Conservation (phyloP, 2,888 invertebrate genomes). For the Chloroclysta siterata region DNA sequence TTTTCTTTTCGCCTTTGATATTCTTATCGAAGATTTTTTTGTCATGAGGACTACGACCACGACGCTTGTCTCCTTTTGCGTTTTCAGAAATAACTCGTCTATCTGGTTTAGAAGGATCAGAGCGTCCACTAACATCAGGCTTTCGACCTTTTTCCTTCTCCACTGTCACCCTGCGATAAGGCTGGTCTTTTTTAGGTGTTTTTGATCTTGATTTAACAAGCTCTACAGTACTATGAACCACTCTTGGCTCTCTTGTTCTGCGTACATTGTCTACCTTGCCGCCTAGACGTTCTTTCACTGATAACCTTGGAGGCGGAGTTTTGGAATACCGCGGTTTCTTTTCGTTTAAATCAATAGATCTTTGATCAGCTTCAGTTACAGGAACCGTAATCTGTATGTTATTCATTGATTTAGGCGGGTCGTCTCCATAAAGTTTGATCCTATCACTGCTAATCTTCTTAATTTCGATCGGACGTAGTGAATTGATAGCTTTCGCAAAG, state of each 20-base stretch:
- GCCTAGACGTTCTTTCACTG: constrained; percentile 92
- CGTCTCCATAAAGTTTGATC: constrained; percentile 87
- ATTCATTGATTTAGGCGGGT: constrained; percentile 68
- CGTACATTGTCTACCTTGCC: constrained; percentile 88
- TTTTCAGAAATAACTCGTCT: constrained; percentile 57
- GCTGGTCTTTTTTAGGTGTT: constrained; percentile 78
- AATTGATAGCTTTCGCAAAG: constrained; percentile 94
- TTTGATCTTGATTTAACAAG: constrained; percentile 82
- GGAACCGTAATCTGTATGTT: constrained; percentile 85
- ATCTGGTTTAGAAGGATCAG: constrained; percentile 60
- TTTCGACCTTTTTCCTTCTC: constrained; percentile 75
- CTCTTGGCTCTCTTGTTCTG: constrained; percentile 79
- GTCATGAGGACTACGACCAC: constrained; percentile 56
- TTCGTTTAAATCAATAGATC: constrained; percentile 79
- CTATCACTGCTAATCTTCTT: constrained; percentile 89
- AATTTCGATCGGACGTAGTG: constrained; percentile 90
- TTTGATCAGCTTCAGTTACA: constrained; percentile 69
- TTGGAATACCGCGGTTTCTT: constrained; percentile 73
- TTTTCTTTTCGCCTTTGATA: constrained; percentile 59
- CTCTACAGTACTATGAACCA: constrained; percentile 83
- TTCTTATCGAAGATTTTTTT: constrained; percentile 60
- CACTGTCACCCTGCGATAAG: constrained; percentile 81
- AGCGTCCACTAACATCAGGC: constrained; percentile 56
- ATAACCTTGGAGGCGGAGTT: constrained; percentile 87
- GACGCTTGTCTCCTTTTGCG: constrained; percentile 58